phyloP scores from a whole-genome alignment of 1,140 invertebrate species.

The Formica selysi region DNA sequence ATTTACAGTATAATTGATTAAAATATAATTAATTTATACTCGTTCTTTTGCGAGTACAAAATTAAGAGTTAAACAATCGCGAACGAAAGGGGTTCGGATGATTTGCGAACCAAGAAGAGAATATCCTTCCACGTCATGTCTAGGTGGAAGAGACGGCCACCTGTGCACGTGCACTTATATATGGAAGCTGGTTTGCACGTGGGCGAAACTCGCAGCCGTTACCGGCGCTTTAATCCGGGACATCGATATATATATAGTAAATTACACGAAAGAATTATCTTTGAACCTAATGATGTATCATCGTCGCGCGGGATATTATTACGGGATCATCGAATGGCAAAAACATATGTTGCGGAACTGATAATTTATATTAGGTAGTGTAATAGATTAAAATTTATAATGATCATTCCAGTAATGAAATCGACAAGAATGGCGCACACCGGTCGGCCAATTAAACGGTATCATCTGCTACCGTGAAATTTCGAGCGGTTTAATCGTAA shows the following conservation, averaged over 20 bases:
- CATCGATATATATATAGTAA: neutral
- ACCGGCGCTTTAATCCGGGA: no score
- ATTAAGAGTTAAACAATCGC: neutral
- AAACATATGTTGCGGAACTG: conserved; percentile 58
- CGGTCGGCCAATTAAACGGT: conserved; percentile 69
- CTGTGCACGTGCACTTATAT: conserved; percentile 66
- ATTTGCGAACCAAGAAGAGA: neutral
- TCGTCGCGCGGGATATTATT: neutral
- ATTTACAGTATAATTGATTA: no score
- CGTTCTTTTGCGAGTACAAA: no score
- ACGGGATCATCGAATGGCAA: neutral
- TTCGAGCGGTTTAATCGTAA: conserved; percentile 68
- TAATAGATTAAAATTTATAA: conserved; percentile 46
- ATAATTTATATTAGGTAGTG: conserved; percentile 63
- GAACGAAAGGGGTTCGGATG: neutral
- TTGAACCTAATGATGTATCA: neutral
- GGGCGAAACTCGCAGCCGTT: conserved; percentile 1
- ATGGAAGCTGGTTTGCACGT: conserved; percentile 55
- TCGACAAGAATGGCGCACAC: conserved; percentile 55
- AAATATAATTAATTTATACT: no score
- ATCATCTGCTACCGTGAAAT: conserved; percentile 77
- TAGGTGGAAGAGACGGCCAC: conserved; percentile 45
- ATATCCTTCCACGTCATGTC: neutral
- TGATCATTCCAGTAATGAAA: conserved; percentile 57
- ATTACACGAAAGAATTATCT: neutral